phyloP scores from a whole-genome alignment of 2,797 vertebrate genomes.

The Anolis apletophallus region DNA sequence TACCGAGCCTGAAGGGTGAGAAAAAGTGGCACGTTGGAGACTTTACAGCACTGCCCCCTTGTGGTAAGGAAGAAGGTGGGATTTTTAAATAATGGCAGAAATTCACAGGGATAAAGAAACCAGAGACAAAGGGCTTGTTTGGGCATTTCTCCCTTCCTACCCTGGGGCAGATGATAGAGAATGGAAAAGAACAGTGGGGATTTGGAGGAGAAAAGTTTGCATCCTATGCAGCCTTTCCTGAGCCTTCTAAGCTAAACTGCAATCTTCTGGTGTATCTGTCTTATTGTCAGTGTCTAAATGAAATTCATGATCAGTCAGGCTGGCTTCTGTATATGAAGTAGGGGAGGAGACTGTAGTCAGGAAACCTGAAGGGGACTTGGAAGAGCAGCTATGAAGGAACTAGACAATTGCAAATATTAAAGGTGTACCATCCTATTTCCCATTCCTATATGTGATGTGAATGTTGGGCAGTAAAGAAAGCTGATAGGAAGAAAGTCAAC shows the following conservation, averaged over 20 bases:
- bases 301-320: not conserved
- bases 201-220: not conserved
- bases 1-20: not conserved
- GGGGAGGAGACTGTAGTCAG: not conserved
- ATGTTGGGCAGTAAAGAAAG: no score
- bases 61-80: not conserved
- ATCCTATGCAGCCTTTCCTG: not conserved
- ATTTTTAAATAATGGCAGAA: not conserved
- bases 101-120: not conserved
- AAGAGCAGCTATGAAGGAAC: no score
- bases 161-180: no score
- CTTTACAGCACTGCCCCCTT: slow-evolving; percentile 8
- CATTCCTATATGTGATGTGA: no score
- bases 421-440: no score
- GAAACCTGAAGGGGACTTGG: no score
- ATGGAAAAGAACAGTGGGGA: not conserved
- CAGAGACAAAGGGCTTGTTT: not conserved
- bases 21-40: not conserved
- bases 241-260: not conserved
- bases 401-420: no score
- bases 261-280: not conserved
- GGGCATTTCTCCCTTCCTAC: not conserved
- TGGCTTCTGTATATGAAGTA: not conserved
- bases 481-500: no score
- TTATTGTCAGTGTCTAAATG: not conserved